Evolutionary conservation across 2,113 vertebrate species (phyloP), one percentile per base, ranked within the genome.

Genomic region (Condylura cristata): DNA sequence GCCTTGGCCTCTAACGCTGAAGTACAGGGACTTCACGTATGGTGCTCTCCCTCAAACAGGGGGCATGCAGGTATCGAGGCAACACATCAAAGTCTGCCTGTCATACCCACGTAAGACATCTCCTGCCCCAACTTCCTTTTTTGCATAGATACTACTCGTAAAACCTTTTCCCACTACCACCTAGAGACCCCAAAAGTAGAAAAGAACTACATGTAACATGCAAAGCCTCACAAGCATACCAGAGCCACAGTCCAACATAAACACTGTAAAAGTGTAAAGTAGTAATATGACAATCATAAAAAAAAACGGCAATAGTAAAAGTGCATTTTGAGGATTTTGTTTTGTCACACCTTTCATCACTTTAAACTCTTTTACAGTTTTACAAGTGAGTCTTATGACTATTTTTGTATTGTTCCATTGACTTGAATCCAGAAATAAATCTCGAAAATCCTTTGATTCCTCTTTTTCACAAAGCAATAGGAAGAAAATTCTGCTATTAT

Each of bases 21-120:
- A 51, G 39, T 10, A 3, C 24, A 8, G 24, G 63, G 71, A 63
- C 56, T 9, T 20, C 32, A 39, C 16, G 5, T 6, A 8, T 44
- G 4, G 8, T 32, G 68, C 68, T 60, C 20, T 32, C 53, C 1
- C 9, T n/a, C 39, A 51, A 87, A 18, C 8, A 28, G 28, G 32
- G 24, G 17, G 16, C 24, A 46, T 51, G 22, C 63, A 20, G 46
- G 37, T 7, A 28, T 34, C n/a, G 41, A 14, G 34, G 26, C 8
- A 24, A 17, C 8, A 4, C 26, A 12, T 18, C 26, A 0, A 34
- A 48, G 9, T 12, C 6, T 58, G 20, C 26, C 74, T 3, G 13
- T 5, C 9, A 68, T 2, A 32, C 13, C 32, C 5, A 22, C 12
- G 4, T 4, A 1, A 1, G 16, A 22, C 63, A 41, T 34, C 61